Evolutionary conservation across 2,113 vertebrate genomes (phyloP).

Genomic region (Aix galericulata): DNA sequence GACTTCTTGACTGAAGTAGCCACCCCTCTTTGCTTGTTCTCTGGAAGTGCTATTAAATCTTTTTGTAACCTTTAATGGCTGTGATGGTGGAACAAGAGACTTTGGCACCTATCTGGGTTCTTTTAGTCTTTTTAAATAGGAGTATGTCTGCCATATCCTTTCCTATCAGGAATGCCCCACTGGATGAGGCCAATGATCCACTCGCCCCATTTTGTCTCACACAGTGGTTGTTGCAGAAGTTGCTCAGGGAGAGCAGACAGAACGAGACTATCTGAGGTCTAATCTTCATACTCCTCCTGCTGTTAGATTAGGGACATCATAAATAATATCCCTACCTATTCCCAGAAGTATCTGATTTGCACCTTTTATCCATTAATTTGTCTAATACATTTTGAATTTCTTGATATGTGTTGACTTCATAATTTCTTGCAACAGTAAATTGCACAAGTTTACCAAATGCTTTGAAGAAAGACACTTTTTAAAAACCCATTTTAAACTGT

Average conservation of each 20-base stretch:
- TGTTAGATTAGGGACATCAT: not conserved
- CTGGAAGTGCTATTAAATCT: not conserved
- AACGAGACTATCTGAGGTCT: not conserved
- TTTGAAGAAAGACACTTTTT: slow-evolving; percentile 1
- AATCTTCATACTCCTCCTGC: not conserved
- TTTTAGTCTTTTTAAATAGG: not conserved
- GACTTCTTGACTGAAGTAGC: not conserved
- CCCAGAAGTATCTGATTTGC: not conserved
- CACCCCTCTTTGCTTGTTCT: not conserved
- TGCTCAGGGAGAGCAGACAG: not conserved
- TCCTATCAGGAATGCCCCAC: not conserved
- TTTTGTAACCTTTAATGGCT: not conserved
- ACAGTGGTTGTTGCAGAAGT: not conserved
- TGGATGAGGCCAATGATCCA: not conserved
- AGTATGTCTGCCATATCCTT: not conserved
- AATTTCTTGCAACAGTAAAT: not conserved
- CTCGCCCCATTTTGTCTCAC: not conserved
- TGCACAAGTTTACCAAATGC: not conserved
- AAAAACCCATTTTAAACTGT: slow-evolving; percentile 36
- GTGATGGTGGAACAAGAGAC: not conserved
- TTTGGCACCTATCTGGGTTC: not conserved
- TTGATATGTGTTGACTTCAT: not conserved
- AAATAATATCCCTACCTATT: not conserved
- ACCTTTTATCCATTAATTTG: slow-evolving; percentile 28
- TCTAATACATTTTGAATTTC: not conserved